A percentile compares a stretch with the other conserved stretches of the same genome.
phyloP scores from a whole-genome alignment of 2,113 vertebrate genomes.

The Stictonetta naevosa region DNA sequence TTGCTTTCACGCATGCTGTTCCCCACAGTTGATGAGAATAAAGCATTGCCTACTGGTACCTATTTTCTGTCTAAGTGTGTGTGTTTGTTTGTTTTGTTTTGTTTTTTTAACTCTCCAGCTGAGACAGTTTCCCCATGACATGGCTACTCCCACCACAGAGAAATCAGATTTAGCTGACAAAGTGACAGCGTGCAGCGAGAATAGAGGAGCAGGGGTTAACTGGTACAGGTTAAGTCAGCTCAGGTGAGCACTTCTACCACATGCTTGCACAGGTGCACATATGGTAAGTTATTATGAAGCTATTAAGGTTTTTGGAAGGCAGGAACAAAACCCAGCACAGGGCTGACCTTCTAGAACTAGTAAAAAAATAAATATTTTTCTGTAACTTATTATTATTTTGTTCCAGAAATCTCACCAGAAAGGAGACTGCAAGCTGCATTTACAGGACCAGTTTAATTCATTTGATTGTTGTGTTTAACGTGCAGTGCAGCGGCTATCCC shows the following conservation, averaged over 20 bases:
- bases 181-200: neutral
- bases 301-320: neutral
- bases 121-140: neutral
- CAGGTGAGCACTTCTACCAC: neutral
- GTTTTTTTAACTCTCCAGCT: neutral
- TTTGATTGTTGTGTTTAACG: neutral
- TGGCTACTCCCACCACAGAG: neutral
- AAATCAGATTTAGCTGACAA: neutral
- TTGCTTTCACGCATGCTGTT: neutral
- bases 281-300: neutral
- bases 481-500: neutral
- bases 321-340: neutral
- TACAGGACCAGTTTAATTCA: neutral
- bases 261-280: neutral
- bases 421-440: neutral
- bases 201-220: neutral
- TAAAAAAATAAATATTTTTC: neutral
- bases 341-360: neutral
- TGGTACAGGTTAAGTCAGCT: neutral
- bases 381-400: neutral
- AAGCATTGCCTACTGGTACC: neutral
- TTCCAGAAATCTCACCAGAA: neutral
- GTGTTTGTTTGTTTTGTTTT: neutral
- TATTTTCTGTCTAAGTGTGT: neutral
- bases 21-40: neutral